Conservation (phyloP, 2,888 invertebrate genomes). For the Schizaphis graminum region DNA sequence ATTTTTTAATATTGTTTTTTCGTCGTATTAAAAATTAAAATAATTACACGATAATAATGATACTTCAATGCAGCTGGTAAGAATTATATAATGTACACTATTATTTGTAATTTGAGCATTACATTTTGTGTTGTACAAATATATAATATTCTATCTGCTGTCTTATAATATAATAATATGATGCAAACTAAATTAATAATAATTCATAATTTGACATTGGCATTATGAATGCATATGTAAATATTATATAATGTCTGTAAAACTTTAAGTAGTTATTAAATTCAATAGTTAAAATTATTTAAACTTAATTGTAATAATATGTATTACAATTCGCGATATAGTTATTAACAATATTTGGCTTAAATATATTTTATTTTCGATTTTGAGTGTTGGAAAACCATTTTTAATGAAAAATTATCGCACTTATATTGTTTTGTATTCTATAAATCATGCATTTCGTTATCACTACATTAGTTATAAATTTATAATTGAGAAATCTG, state of each 20-base stretch:
- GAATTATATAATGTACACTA: no score
- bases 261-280: background rate
- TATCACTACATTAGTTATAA: background rate
- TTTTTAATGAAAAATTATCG: background rate
- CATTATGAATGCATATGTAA: background rate
- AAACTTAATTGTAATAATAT: background rate
- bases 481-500: background rate
- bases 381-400: background rate
- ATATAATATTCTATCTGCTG: background rate
- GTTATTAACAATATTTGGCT: background rate
- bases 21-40: background rate
- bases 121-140: background rate
- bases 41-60: background rate
- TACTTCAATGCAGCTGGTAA: background rate
- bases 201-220: background rate
- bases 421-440: background rate
- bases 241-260: background rate
- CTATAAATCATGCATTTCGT: background rate
- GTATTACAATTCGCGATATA: background rate
- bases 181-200: background rate
- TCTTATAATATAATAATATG: background rate
- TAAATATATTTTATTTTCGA: background rate
- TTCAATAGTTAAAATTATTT: background rate
- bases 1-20: background rate
- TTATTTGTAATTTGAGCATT: background rate